These are phyloP conservation scores for Nycticorax nycticorax DNA, from an alignment of 2,113 vertebrate species.

Conservation along the genomic window DNA sequence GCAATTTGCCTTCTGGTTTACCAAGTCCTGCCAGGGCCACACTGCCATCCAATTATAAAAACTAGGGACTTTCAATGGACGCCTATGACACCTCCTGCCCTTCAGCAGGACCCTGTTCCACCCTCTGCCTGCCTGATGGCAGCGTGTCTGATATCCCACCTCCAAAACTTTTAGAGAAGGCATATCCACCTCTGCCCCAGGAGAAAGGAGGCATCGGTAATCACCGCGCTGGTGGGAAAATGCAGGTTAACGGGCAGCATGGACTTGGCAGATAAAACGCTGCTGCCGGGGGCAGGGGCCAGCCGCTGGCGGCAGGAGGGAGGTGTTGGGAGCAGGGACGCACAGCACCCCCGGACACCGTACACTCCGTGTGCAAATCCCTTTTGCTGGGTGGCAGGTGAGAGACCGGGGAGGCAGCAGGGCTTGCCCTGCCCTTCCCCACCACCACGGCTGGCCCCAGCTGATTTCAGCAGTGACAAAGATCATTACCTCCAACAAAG, in stretches of 20 bases:
- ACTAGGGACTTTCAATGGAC: not conserved
- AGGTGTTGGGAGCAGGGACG: not conserved
- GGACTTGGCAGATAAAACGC: not conserved
- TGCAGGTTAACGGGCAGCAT: not conserved
- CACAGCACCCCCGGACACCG: not conserved
- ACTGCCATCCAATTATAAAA: not conserved
- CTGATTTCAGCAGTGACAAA: not conserved
- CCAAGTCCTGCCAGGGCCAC: not conserved
- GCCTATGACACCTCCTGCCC: not conserved
- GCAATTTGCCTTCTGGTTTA: not conserved
- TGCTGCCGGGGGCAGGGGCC: not conserved
- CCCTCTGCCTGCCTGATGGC: not conserved
- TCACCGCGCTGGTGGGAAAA: not conserved
- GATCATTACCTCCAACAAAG: not conserved
- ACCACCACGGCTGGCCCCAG: not conserved
- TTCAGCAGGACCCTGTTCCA: not conserved
- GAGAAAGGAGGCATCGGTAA: not conserved
- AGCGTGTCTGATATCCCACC: not conserved
- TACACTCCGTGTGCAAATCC: conserved; percentile 6
- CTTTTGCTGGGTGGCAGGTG: conserved; percentile 39
- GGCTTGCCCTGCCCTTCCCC: conserved; percentile 45
- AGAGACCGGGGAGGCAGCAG: not conserved
- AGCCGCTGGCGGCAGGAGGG: not conserved
- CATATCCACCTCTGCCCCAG: not conserved
- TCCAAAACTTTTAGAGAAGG: not conserved